A percentile compares a stretch with the other conserved stretches of the same genome.
phyloP scores from a whole-genome alignment of 2,888 invertebrate species.

The Tipula unca region DNA sequence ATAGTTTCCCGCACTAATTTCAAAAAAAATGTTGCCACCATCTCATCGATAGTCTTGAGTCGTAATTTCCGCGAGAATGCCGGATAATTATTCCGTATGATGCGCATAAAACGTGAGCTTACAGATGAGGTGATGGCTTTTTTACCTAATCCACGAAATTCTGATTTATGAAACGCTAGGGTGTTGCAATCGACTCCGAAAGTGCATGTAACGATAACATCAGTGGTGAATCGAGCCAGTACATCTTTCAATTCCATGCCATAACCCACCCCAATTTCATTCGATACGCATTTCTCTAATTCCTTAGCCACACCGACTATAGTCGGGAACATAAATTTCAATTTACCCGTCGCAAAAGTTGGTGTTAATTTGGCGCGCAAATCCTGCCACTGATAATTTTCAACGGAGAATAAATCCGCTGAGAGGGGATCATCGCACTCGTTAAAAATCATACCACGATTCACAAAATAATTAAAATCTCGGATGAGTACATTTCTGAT shows the following conservation, averaged over 20 bases:
- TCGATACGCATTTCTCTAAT: conserved; percentile 21
- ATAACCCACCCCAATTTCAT: not conserved
- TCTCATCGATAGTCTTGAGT: conserved; percentile 21
- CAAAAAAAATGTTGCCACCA: conserved; percentile 23
- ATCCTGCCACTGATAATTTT: conserved; percentile 25
- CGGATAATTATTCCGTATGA: conserved; percentile 28
- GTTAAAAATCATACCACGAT: conserved; percentile 26
- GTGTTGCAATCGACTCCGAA: conserved; percentile 35
- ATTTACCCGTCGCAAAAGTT: conserved; percentile 26
- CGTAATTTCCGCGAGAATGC: conserved; percentile 22
- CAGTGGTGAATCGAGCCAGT: conserved; percentile 25
- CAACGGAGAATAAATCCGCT: conserved; percentile 25
- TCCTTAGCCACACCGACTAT: conserved; percentile 23
- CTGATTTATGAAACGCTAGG: conserved; percentile 28
- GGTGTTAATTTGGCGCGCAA: conserved; percentile 25
- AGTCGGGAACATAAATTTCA: conserved; percentile 27
- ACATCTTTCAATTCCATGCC: conserved; percentile 26
- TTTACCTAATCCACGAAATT: conserved; percentile 29
- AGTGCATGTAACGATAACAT: conserved; percentile 31
- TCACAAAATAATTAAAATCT: conserved; percentile 25
- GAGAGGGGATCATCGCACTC: conserved; percentile 25
- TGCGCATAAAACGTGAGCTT: conserved; percentile 21
- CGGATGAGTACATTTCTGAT: conserved; percentile 24
- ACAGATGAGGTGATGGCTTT: conserved; percentile 23
- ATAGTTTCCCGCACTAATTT: not conserved